Base-by-base conservation (phyloP, 2,888 invertebrate genomes). In the Idaea straminata region DNA sequence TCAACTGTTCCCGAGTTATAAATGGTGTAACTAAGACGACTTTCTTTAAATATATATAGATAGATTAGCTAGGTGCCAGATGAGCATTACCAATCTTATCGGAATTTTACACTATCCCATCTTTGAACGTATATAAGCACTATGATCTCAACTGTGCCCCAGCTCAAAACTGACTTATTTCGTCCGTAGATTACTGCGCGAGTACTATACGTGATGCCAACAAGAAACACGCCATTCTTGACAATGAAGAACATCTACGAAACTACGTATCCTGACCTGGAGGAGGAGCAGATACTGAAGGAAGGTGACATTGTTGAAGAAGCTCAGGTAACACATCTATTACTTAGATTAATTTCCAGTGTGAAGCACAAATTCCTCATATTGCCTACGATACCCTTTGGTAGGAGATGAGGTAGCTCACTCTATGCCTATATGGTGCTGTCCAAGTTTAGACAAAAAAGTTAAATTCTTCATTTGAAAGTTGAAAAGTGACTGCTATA, bases 181-280 rank as follows among this genome's bases (percentile, higher is more conserved):
- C 16, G 5, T 10, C 10, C 16, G 5, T 10, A 91, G 91, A 79
- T 91, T 61, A 81, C 84, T 38, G 95, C 95, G 0, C 93, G 95
- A 35, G 93, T 96, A 5, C 83, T 96, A 4, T 96, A 96, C 80
- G 89, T 95, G 62, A 92, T 96, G 86, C 96, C 96, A 13, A 89
- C 95, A 0, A 93, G 95, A 5, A 96, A 96, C 82, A 92, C 95
- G 0, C 94, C 95, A 0, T 96, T 95, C 80, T 91, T 96, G 62
- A 95, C 95, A 0, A 87, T 94, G 80, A 84, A 77, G 76, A 81
- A 80, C 69, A 83, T 93, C 62, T 93, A 92, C 77, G 85, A 85
- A 59, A 71, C 72, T 62, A 76, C 86, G 0, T 75, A 75, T 67
- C 89, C 91, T 0, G 82, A 89, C 69, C 72, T 93, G 62, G 71